Evolutionary conservation across 2,888 invertebrate species (phyloP), one percentile per base, ranked within the genome.

Genomic region (Tenthredo mesomela): DNA sequence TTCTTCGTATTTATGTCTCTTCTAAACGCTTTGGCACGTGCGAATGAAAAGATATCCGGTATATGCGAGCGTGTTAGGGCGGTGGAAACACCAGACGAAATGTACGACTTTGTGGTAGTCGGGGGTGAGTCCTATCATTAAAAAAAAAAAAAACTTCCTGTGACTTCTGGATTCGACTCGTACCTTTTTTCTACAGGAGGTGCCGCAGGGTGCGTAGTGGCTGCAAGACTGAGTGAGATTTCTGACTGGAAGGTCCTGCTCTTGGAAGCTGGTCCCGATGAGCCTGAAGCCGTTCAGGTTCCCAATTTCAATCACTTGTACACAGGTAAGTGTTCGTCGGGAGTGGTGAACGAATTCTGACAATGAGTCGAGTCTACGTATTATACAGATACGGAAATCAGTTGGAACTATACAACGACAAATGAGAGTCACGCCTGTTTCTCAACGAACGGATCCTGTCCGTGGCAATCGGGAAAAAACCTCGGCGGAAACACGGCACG

Each of bases 31-130:
- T 21, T 58, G 58, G 1, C 21, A 21, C 21, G 6, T 2, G 9
- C 7, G 0, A 58, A 58, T 10, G 58, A 58, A 1, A 84, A 85
- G 33, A 89, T 92, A 70, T 89, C 86, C 10, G 87, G 89, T 9
- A 94, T 95, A 0, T 96, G 96, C 90, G 93, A 94, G 58, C 93
- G 95, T 21, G 93, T 96, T 0, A 88, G 70, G 0, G 94, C 95
- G 3, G 91, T 89, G 65, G 89, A 91, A 0, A 88, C 86, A 0
- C 93, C 94, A 40, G 88, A 91, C 0, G 93, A 33, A 18, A 6
- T 91, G 75, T 96, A 96, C 85, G 96, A 96, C 91, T 96, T 96
- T 87, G 94, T 96, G 18, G 95, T 96, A 4, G 93, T 95, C 12
- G 96, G 96, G 0, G 95, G 92, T 92, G 84, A 89, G 82, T 77